Evolutionary conservation across 2,888 invertebrate genomes (phyloP).

Genomic region (Sesia bembeciformis): DNA sequence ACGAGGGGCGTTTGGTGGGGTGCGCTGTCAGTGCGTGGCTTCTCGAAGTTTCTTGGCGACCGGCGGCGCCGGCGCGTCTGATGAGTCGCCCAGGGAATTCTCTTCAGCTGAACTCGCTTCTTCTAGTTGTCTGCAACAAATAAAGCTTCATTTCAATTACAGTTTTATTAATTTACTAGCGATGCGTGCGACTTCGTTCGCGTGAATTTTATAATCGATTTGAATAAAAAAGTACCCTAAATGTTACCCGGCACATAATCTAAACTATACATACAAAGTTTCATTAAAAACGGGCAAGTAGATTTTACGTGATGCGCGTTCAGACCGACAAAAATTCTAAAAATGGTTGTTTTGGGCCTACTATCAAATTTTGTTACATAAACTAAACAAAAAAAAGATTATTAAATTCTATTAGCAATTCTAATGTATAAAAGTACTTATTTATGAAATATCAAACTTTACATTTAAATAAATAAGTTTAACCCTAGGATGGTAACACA

Average conservation of each 20-base stretch:
- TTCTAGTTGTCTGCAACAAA: conserved; percentile 51
- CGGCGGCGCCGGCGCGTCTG: conserved; percentile 40
- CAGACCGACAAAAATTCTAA: not conserved
- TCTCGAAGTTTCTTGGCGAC: conserved; percentile 64
- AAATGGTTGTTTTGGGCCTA: no score
- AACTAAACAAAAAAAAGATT: no score
- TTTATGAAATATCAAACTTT: no score
- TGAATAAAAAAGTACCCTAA: no score
- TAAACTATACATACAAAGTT: not conserved
- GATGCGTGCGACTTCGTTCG: no score
- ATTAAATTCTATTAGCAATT: no score
- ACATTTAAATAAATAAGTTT: no score
- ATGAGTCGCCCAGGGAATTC: conserved; percentile 64
- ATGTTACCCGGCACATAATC: not conserved
- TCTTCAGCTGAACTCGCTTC: conserved; percentile 72
- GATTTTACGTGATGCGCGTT: not conserved
- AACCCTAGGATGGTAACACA: no score
- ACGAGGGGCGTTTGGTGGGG: conserved; percentile 49
- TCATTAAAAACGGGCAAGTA: not conserved
- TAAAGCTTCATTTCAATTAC: no score
- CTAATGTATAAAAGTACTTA: no score
- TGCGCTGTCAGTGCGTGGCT: conserved; percentile 66
- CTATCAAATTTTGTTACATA: not conserved
- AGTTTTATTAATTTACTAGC: not conserved
- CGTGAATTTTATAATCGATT: no score